Conservation (phyloP, 2,113 vertebrate species). For the Micromys minutus region DNA sequence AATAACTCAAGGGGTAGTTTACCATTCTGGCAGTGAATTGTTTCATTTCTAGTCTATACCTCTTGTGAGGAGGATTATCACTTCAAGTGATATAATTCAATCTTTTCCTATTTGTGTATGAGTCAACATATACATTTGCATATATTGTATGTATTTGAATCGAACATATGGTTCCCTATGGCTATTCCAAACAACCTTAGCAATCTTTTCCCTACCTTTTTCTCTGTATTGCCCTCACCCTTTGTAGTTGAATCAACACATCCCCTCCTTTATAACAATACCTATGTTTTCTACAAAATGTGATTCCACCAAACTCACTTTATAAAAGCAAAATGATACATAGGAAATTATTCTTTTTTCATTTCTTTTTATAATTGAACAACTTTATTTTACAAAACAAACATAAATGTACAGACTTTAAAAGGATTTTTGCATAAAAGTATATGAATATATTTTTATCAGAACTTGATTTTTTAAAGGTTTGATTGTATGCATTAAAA, state of each 20-base stretch:
- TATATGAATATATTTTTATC: too few species aligned
- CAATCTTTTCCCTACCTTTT: background rate
- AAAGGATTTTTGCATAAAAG: too few species aligned
- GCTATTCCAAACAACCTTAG: background rate
- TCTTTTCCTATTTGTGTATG: background rate
- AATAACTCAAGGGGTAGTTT: background rate
- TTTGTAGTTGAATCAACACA: background rate
- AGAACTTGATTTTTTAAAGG: too few species aligned
- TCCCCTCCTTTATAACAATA: background rate
- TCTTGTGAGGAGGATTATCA: background rate
- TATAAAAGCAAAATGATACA: background rate
- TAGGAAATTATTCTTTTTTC: conserved; percentile 42
- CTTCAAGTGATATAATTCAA: background rate
- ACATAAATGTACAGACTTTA: too few species aligned
- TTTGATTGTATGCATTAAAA: too few species aligned
- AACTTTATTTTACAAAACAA: too few species aligned
- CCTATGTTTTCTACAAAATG: conserved; percentile 26
- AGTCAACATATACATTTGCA: too few species aligned
- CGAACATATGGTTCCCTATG: background rate
- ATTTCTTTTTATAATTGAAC: too few species aligned
- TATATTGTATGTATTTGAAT: background rate
- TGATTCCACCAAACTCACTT: conserved; percentile 24
- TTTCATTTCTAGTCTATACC: background rate
- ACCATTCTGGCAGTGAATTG: background rate
- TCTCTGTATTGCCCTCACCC: background rate